phyloP scores from a whole-genome alignment of 2,888 invertebrate genomes.

The Caenorhabditis parvicauda region DNA sequence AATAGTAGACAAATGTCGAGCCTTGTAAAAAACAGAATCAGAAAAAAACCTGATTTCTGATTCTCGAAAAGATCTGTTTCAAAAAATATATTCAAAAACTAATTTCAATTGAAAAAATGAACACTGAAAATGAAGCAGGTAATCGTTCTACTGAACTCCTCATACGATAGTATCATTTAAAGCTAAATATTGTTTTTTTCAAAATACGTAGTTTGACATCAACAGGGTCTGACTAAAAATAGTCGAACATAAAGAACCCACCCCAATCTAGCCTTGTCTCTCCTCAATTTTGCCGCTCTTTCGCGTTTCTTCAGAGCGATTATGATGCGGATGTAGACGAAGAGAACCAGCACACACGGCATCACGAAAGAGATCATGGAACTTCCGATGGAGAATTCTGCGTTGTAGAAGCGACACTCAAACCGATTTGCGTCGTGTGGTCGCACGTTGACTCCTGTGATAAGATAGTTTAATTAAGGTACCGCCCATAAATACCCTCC shows the following conservation, averaged over 20 bases:
- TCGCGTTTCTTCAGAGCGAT: conserved; percentile 59
- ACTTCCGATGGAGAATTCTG: conserved; percentile 66
- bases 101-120: too few species aligned
- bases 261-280: conserved; percentile 18
- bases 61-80: background rate
- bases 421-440: conserved; percentile 46
- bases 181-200: too few species aligned
- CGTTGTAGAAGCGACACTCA: conserved; percentile 67
- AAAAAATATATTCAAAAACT: too few species aligned
- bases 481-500: too few species aligned
- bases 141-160: too few species aligned
- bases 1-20: too few species aligned
- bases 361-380: conserved; percentile 65
- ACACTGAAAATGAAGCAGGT: too few species aligned
- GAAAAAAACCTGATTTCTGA: background rate
- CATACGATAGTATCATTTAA: too few species aligned
- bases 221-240: too few species aligned
- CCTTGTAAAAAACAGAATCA: too few species aligned
- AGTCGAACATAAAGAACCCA: background rate
- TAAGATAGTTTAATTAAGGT: too few species aligned
- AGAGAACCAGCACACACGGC: conserved; percentile 66
- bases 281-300: conserved; percentile 48
- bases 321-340: conserved; percentile 65
- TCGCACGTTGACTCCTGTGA: conserved; percentile 54
- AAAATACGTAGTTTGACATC: too few species aligned